Evolutionary conservation across 2,797 vertebrate species (phyloP).

Genomic region (Decapterus maruadsi): DNA sequence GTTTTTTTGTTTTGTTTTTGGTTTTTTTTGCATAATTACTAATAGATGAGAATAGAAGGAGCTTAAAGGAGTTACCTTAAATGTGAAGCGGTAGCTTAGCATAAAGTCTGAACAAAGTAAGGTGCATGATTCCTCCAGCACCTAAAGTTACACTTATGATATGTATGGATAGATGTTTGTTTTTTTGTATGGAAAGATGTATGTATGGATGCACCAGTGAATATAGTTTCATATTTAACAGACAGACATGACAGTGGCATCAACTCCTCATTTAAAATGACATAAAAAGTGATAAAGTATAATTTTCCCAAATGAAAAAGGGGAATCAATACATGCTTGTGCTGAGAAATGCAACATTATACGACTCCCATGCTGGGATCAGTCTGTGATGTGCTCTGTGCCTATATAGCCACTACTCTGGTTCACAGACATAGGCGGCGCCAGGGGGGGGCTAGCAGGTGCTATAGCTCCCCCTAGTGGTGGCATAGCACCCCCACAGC

Average conservation of each 20-base stretch:
- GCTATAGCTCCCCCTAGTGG: no score
- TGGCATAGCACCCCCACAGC: no score
- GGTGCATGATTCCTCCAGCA: no score
- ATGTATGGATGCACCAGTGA: background rate
- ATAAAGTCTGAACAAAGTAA: background rate
- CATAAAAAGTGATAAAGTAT: background rate
- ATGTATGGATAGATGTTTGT: no score
- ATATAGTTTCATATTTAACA: background rate
- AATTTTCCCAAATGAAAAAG: constrained; percentile 9
- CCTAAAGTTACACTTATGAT: no score
- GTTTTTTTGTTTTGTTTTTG: no score
- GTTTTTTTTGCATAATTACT: background rate
- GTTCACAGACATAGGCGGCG: no score
- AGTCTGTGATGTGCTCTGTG: constrained; percentile 52
- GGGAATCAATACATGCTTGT: constrained; percentile 25
- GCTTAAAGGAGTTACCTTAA: background rate
- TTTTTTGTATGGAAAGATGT: no score
- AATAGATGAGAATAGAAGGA: background rate
- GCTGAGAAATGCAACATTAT: constrained; percentile 10
- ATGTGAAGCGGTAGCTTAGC: background rate
- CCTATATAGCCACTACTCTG: constrained; percentile 61
- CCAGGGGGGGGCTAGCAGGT: no score
- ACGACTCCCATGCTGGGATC: constrained; percentile 55
- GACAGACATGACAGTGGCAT: background rate
- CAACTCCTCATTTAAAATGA: background rate